Evolutionary conservation across 2,888 invertebrate genomes (phyloP).

Genomic region (Poecilobothrus nobilitatus): DNA sequence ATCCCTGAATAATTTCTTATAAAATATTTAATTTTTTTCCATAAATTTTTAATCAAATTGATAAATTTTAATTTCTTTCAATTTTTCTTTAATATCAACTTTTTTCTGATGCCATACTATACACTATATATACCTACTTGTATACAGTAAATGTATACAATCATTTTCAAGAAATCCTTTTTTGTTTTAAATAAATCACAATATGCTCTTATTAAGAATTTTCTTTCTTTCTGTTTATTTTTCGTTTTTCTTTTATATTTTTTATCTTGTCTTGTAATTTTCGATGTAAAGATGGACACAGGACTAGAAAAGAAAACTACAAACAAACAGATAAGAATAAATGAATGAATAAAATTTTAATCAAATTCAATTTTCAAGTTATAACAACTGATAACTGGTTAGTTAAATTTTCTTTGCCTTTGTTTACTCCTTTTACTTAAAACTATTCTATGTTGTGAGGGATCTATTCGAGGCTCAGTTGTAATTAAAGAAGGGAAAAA

Average conservation of each 20-base stretch:
- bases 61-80: background rate
- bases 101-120: background rate
- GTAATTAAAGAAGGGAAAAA: too few species aligned
- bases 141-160: too few species aligned
- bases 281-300: background rate
- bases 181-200: background rate
- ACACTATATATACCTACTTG: too few species aligned
- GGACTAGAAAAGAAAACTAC: too few species aligned
- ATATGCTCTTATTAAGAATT: background rate
- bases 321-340: background rate
- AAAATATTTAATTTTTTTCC: background rate
- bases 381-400: too few species aligned
- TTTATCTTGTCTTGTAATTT: background rate
- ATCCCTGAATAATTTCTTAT: background rate
- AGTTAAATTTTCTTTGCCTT: too few species aligned
- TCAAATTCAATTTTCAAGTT: background rate
- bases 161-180: background rate
- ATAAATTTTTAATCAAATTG: slow-evolving; percentile 1
- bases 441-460: too few species aligned
- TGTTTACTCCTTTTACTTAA: too few species aligned
- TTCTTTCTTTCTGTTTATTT: background rate
- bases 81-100: background rate
- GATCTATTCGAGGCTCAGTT: too few species aligned
- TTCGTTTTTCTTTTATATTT: background rate
- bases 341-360: background rate